Conservation (phyloP, 2,113 vertebrate genomes). For the Phoxinus phoxinus region DNA sequence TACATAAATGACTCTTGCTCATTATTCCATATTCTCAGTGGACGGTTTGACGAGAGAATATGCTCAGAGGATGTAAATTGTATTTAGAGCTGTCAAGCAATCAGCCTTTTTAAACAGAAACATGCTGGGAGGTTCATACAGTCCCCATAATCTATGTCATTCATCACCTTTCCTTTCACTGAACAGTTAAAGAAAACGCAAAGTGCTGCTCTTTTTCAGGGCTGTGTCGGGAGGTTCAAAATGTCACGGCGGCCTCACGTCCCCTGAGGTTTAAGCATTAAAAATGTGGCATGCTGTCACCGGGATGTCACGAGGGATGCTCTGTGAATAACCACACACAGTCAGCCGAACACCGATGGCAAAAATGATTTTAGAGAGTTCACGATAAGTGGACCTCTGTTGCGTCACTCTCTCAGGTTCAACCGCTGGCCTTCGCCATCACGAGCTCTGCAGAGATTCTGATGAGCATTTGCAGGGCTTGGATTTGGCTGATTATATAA, state of each 20-base stretch:
- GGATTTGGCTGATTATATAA: conserved; percentile 79
- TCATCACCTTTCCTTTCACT: conserved; percentile 17
- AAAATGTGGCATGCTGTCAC: conserved; percentile 25
- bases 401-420: conserved; percentile 56
- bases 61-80: conserved; percentile 39
- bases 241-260: not conserved
- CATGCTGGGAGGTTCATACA: conserved; percentile 28
- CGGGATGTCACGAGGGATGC: not conserved
- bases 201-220: conserved; percentile 24
- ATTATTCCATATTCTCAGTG: conserved; percentile 54
- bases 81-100: conserved; percentile 51
- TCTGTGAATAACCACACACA: conserved; percentile 31
- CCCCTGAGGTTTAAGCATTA: conserved; percentile 24
- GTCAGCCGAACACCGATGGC: conserved; percentile 1
- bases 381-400: conserved; percentile 42
- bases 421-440: not conserved
- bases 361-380: conserved; percentile 38
- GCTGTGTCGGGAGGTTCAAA: not conserved
- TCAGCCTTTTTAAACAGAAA: conserved; percentile 32
- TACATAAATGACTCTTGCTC: conserved; percentile 54
- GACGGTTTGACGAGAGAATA: conserved; percentile 42
- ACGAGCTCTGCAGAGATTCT: conserved; percentile 63
- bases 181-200: not conserved
- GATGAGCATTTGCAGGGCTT: conserved; percentile 69
- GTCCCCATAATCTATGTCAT: conserved; percentile 15